These are phyloP conservation scores for Aspiorhynchus laticeps DNA, from an alignment of 2,113 vertebrate genomes.

Conservation along the genomic window DNA sequence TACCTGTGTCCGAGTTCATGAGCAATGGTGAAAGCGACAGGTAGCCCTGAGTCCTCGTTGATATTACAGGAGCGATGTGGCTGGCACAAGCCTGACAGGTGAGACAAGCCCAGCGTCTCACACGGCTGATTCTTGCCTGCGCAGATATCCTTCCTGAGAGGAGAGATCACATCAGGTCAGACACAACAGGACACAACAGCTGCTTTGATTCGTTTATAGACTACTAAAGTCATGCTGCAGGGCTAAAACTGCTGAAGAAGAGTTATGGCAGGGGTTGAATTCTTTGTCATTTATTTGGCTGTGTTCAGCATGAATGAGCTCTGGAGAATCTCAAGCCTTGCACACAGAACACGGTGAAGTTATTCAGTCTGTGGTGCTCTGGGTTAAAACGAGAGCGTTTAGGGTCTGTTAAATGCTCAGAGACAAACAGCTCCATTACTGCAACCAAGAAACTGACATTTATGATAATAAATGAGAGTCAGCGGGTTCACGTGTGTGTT, in stretches of 20 bases:
- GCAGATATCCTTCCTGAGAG: slow-evolving; percentile 91
- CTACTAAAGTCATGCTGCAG: slow-evolving; percentile 4
- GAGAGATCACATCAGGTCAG: slow-evolving; percentile 33
- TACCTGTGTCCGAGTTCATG: slow-evolving; percentile 98
- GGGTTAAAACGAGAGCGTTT: neutral
- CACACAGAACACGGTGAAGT: neutral
- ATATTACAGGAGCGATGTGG: slow-evolving; percentile 96
- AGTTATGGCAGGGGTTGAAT: neutral
- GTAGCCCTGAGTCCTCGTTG: slow-evolving; percentile 96
- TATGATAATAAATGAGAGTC: slow-evolving; percentile 8
- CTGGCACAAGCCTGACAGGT: slow-evolving; percentile 97
- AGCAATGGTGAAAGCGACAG: slow-evolving; percentile 93
- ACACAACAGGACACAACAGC: neutral
- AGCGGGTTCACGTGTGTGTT: neutral
- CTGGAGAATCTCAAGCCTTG: neutral
- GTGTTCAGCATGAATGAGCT: slow-evolving; percentile 38
- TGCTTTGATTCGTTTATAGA: neutral
- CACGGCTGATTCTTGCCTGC: slow-evolving; percentile 91
- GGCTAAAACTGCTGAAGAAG: slow-evolving; percentile 1
- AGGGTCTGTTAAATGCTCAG: neutral
- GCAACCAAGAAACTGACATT: neutral
- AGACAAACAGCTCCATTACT: neutral
- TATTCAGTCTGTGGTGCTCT: neutral
- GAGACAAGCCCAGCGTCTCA: slow-evolving; percentile 94
- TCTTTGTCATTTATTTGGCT: slow-evolving; percentile 27